These are phyloP conservation scores for Entomobrya proxima DNA, from an alignment of 2,888 invertebrate genomes.

Conservation along the genomic window DNA sequence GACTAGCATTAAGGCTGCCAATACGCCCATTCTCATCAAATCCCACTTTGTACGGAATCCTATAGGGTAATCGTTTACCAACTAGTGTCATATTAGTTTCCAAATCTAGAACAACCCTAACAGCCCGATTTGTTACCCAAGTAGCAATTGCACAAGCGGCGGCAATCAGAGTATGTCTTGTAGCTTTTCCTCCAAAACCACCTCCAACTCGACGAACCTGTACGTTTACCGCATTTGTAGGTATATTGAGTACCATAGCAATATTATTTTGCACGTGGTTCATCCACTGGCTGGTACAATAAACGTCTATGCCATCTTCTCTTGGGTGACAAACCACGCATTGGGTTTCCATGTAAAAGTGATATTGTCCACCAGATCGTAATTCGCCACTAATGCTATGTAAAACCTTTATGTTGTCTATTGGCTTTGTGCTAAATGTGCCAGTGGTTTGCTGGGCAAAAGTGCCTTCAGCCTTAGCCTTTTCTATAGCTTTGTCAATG, in stretches of 20 bases:
- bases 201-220: constrained; percentile 84
- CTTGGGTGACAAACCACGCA: constrained; percentile 83
- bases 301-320: constrained; percentile 85
- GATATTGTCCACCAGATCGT: constrained; percentile 82
- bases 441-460: constrained; percentile 52
- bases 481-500: constrained; percentile 76
- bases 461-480: constrained; percentile 63
- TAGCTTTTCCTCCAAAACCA: constrained; percentile 28
- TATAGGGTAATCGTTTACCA: not conserved
- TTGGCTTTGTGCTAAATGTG: not conserved
- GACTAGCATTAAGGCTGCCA: not conserved
- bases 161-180: constrained; percentile 77
- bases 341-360: no score
- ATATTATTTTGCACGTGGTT: constrained; percentile 81
- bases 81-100: constrained; percentile 84
- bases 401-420: not conserved
- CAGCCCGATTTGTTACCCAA: constrained; percentile 82
- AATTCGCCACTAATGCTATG: constrained; percentile 51
- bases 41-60: not conserved
- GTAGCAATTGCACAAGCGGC: constrained; percentile 85
- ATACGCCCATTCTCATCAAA: not conserved
- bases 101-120: no score
- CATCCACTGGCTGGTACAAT: constrained; percentile 83
- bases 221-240: constrained; percentile 84
- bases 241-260: constrained; percentile 80